Evolutionary conservation across 2,113 vertebrate species (phyloP), one percentile per base, ranked within the genome.

Genomic region (Oreamnos americanus): DNA sequence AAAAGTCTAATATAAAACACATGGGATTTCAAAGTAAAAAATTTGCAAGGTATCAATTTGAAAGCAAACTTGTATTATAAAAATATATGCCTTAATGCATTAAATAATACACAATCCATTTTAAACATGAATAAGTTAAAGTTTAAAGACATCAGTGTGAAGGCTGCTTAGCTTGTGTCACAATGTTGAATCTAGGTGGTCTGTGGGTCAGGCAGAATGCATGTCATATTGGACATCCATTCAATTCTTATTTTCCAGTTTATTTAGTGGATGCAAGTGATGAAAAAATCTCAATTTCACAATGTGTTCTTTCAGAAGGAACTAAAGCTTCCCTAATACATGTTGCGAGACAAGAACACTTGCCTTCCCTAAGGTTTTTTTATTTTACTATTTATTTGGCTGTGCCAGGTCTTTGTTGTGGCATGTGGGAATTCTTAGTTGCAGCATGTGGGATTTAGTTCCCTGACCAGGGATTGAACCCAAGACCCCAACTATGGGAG

Each of bases 211-310:
- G 78, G 74, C 45, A 91, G 58, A 79, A 36, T 26, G 12, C 26
- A 58, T 64, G 49, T 67, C 21, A 28, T 71, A 25, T 55, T 26
- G 14, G 19, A 92, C 51, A 83, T 58, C 12, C 8, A 51, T n/a
- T 81, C 39, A 49, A 3, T 94, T 81, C n/a, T 84, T 25, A 90
- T 78, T 89, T 76, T 87, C 43, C 91, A 47, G 36, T 87, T 87
- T 79, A 76, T 90, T 93, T 53, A 94, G 64, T 88, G 28, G n/a
- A 53, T 15, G 81, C 25, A 74, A 86, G 15, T 6, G 25, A 86
- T 89, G 53, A 94, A 94, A 94, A 96, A 89, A 55, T 76, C 33
- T 87, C 12, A 57, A 12, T 87, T 96, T 95, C 45, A 89, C 43
- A 96, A 78, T 51, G 74, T 45, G 28, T 30, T 74, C 6, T 87